A percentile compares a stretch with the other conserved stretches of the same genome.
phyloP scores from a whole-genome alignment of 2,888 invertebrate species.

The Hipparchia semele region DNA sequence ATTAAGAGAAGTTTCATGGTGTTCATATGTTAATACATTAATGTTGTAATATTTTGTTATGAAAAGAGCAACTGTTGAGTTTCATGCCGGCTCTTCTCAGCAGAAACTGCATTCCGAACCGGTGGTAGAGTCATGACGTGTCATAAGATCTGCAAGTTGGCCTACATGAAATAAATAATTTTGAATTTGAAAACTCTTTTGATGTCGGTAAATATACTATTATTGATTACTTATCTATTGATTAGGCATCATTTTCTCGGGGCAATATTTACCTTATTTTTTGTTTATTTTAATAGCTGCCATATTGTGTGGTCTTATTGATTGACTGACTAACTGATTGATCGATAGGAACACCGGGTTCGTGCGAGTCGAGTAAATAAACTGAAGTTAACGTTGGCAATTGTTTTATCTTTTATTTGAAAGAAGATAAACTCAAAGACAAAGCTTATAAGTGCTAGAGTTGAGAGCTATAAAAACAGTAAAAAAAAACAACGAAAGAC shows the following conservation, averaged over 20 bases:
- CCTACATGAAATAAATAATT: too few relatives aligned
- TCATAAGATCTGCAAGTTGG: too few relatives aligned
- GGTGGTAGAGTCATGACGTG: too few relatives aligned
- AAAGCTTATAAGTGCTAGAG: neutral
- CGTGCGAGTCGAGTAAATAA: conserved; percentile 26
- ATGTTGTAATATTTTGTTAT: too few relatives aligned
- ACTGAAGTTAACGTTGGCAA: neutral
- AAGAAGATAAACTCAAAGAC: neutral
- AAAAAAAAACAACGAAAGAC: neutral
- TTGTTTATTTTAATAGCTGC: conserved; percentile 14
- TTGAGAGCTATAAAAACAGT: neutral
- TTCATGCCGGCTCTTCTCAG: too few relatives aligned
- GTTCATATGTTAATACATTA: too few relatives aligned
- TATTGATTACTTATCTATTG: conserved; percentile 7
- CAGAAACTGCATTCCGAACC: too few relatives aligned
- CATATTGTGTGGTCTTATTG: conserved; percentile 35
- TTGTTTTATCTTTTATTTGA: neutral
- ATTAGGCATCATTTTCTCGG: neutral
- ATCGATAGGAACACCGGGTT: conserved; percentile 28
- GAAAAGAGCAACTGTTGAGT: too few relatives aligned
- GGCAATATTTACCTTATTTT: neutral
- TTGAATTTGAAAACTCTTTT: too few relatives aligned
- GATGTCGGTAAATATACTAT: too few relatives aligned
- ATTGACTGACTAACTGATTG: conserved; percentile 29
- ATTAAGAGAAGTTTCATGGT: neutral